Evolutionary conservation across 2,888 invertebrate species (phyloP), one percentile per base, ranked within the genome.

Genomic region (Andrena dorsata): DNA sequence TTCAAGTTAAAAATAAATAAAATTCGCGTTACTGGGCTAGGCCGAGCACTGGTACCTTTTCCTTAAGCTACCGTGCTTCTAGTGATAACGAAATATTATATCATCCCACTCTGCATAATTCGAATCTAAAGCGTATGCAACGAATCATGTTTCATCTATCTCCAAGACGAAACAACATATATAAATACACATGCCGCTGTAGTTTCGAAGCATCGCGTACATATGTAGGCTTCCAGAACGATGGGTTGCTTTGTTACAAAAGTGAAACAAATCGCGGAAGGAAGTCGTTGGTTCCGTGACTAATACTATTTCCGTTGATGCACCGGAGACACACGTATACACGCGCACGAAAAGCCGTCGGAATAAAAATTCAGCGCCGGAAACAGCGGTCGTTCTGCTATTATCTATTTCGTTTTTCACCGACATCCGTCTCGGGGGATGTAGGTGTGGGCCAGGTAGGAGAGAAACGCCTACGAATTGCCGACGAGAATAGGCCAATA

Each of bases 341-440:
- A 26, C 82, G 82, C 20, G 23, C 53, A 26, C 82, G 82, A 87
- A 82, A 84, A 85, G 86, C 69, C 66, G 73, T 76, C 60, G 68
- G 70, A 86, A 90, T 90, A 90, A 90, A 90, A 89, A 83, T 85
- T 85, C 85, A 82, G 71, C 77, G 82, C 87, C 91, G 92, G 92
- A 92, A 92, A 89, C 84, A 82, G 82, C 86, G 85, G 84, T 83
- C 86, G 84, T 85, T 90, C 83, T 82, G 80, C 88, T 84, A 90
- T 91, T 91, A 91, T 91, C 90, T 89, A 90, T 90, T 90, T 89
- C 82, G 88, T 86, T 86, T 88, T 88, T 82, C 80, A 81, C 58
- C 30, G 61, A 71, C 83, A 83, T 86, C 83, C 80, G 78, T 72
- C 56, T 68, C 71, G 7, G 60, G 49, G 63, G 56, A 30, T 78